Base-by-base conservation (phyloP, 2,113 vertebrate species). In the Cebidichthys violaceus region DNA sequence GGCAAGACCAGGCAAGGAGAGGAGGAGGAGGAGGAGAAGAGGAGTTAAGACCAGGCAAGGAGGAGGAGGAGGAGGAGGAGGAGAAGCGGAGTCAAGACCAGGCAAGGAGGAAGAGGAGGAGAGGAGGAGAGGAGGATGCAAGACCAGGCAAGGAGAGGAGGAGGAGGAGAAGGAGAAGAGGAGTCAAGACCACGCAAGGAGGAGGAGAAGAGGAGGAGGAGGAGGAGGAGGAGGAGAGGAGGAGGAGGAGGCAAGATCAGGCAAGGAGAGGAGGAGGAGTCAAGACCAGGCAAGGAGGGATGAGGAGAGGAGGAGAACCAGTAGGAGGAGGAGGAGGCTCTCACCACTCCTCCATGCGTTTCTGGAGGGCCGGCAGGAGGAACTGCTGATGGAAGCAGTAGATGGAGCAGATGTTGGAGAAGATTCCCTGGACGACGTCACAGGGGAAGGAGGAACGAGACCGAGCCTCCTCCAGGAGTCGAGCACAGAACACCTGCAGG, bases 341-440 rank as follows among this genome's bases (percentile, higher is more conserved):
- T 96, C 87, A 98, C 97, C 97, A 98, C 88, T 98, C 97, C 64
- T 97, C 96, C 97, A 98, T 98, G 33, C 97, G 95, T 70, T 97
- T 98, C 94, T 98, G 96, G 84, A 98, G 94, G 13, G 97, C 97
- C 0, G 97, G 97, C 80, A 98, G 93, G 82, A 98, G 95, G 86
- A 98, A 98, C 91, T 98, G 96, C 83, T 98, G 97, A 66, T 98
- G 97, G 93, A 98, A 98, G 69, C 96, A 96, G 88, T 97, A 96
- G 91, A 98, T 98, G 89, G 97, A 97, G 91, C 96, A 97, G 91
- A 97, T 98, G 93, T 98, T 98, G 90, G 97, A 97, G 92, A 98
- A 98, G 93, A 98, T 96, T 67, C 97, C 96, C 62, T 96, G 96
- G 50, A 98, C 95, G n/a, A 98, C 95, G 4, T 98, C 97, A 0